These are phyloP conservation scores for Ichneumoninae sp. DNA, from an alignment of 2,888 invertebrate species.

Conservation along the genomic window DNA sequence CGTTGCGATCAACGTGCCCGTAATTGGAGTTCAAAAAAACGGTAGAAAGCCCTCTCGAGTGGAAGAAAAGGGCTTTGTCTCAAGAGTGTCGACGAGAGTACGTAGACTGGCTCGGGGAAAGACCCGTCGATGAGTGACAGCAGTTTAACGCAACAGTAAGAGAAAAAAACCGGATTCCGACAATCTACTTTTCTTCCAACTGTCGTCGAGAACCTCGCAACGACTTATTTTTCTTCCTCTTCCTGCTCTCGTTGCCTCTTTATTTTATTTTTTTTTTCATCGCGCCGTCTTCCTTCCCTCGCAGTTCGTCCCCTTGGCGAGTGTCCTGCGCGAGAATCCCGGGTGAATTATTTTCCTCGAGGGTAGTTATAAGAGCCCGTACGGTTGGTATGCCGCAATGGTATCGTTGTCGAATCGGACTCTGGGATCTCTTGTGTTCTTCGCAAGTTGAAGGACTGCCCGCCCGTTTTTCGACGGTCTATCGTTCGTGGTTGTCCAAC, in stretches of 20 bases:
- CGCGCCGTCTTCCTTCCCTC: slow-evolving; percentile 14
- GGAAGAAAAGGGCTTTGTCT: slow-evolving; percentile 13
- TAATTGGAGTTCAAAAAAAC: slow-evolving; percentile 52
- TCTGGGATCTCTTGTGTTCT: slow-evolving; percentile 45
- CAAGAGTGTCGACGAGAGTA: background rate
- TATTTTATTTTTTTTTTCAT: slow-evolving; percentile 5
- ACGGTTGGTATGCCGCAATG: slow-evolving; percentile 6
- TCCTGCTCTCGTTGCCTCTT: slow-evolving; percentile 32
- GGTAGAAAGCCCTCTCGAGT: slow-evolving; percentile 32
- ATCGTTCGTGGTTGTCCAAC: slow-evolving; percentile 28
- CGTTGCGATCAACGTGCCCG: slow-evolving; percentile 29
- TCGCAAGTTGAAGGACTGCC: slow-evolving; percentile 2
- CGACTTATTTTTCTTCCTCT: slow-evolving; percentile 38
- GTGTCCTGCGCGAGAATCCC: slow-evolving; percentile 55
- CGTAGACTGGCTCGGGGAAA: background rate
- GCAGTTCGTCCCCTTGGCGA: slow-evolving; percentile 24
- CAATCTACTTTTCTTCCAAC: slow-evolving; percentile 64
- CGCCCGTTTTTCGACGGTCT: slow-evolving; percentile 11
- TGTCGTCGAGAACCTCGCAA: slow-evolving; percentile 55
- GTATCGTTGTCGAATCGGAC: slow-evolving; percentile 59
- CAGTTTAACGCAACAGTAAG: slow-evolving; percentile 19
- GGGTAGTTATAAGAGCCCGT: slow-evolving; percentile 14
- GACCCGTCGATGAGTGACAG: slow-evolving; percentile 50
- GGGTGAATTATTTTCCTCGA: slow-evolving; percentile 47
- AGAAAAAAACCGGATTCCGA: slow-evolving; percentile 26